phyloP scores from a whole-genome alignment of 2,888 invertebrate species.

The Catocala sponsa region DNA sequence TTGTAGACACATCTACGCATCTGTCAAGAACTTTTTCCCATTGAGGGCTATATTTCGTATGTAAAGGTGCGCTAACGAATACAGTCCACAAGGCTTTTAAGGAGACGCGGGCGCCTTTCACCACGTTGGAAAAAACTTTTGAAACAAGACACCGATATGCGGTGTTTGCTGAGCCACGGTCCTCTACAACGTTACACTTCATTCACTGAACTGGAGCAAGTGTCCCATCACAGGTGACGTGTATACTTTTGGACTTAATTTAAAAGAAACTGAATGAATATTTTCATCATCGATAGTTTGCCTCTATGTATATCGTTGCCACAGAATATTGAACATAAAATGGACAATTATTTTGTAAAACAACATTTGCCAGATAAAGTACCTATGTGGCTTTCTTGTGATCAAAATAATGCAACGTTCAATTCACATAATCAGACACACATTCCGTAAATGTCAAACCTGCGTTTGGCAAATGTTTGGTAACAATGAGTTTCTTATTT shows the following conservation, averaged over 20 bases:
- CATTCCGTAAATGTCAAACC: slow-evolving; percentile 36
- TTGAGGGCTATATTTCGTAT: slow-evolving; percentile 67
- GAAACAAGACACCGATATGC: slow-evolving; percentile 81
- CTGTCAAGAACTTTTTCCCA: slow-evolving; percentile 55
- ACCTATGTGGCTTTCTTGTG: slow-evolving; percentile 30
- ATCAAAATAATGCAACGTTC: slow-evolving; percentile 38
- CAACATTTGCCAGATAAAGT: neutral
- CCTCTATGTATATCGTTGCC: too few relatives aligned
- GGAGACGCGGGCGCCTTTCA: slow-evolving; percentile 82
- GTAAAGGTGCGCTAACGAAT: slow-evolving; percentile 75
- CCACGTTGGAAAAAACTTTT: slow-evolving; percentile 73
- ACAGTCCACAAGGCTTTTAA: slow-evolving; percentile 82
- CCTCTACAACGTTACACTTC: slow-evolving; percentile 78
- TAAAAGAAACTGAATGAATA: slow-evolving; percentile 5
- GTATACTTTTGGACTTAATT: slow-evolving; percentile 32
- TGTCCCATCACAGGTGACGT: slow-evolving; percentile 55
- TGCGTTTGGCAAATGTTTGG: slow-evolving; percentile 18
- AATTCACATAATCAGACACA: slow-evolving; percentile 19
- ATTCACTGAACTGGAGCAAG: slow-evolving; percentile 75
- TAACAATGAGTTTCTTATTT: slow-evolving; percentile 16
- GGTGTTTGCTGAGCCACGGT: slow-evolving; percentile 72
- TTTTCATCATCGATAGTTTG: too few relatives aligned
- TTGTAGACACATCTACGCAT: slow-evolving; percentile 33
- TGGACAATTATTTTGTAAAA: too few relatives aligned
- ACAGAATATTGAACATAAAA: too few relatives aligned